Conservation (phyloP, 1,140 invertebrate genomes). For the Paraescarpia echinospica region DNA sequence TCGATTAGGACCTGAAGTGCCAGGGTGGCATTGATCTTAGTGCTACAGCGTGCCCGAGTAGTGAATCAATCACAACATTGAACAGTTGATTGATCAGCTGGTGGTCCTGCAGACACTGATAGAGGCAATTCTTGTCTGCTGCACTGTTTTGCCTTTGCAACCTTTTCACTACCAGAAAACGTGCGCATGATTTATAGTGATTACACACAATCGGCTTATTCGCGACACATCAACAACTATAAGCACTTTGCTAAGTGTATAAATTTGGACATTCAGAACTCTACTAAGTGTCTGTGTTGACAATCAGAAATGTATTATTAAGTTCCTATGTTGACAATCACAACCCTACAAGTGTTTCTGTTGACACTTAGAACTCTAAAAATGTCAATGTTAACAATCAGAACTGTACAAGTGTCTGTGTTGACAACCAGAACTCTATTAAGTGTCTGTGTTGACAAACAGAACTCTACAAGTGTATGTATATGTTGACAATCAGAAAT, state of each 20-base stretch:
- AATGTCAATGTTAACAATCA: background rate
- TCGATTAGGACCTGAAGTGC: background rate
- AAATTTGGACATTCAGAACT: no score
- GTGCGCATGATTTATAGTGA: background rate
- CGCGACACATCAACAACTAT: background rate
- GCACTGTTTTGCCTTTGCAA: background rate
- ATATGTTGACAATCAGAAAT: background rate
- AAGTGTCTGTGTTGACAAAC: background rate
- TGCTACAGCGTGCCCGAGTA: background rate
- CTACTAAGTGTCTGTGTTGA: no score
- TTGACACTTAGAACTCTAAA: background rate
- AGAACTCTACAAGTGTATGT: background rate
- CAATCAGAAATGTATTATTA: no score
- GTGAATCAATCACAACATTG: background rate
- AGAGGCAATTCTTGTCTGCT: background rate
- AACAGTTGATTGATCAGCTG: background rate
- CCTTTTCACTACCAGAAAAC: background rate
- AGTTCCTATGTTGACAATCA: no score
- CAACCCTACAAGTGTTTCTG: no score
- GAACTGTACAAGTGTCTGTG: no score
- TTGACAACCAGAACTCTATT: no score
- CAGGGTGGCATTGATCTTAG: background rate
- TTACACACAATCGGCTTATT: background rate
- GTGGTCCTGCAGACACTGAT: background rate
- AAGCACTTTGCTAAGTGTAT: no score